Base-by-base conservation (phyloP, 2,113 vertebrate genomes). In the Trichomycterus rosablanca region DNA sequence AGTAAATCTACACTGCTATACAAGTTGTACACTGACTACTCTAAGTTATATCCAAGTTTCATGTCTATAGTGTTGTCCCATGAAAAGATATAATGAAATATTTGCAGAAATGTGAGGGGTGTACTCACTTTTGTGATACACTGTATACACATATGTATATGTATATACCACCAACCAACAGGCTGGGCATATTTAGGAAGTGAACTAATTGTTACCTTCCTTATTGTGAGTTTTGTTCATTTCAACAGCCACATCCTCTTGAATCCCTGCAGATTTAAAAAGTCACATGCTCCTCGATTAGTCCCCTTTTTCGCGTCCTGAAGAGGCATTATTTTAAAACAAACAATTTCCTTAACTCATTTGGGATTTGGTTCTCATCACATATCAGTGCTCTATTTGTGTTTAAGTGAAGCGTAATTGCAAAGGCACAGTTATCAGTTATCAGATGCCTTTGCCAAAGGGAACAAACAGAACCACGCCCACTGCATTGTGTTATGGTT, bases 341-440 rank as follows among this genome's bases (percentile, higher is more conserved):
- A 54, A 63, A 35, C 40, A 12, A 54, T 54, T 63, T 54, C 50
- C 50, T 54, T 24, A 44, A 37, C 18, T n/a, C 19, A 45, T 43
- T 63, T 54, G 15, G 50, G 14, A 8, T 35, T 63, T 26, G n/a
- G 14, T 9, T 52, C 24, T 10, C 37, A 30, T 35, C 16, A 45
- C 22, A 42, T 26, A 12, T 16, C 24, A 11, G 8, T 16, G 9
- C 37, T 51, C 20, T 23, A 53, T 20, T 53, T 53, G 30, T 45
- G 50, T 45, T 37, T 14, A 53, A 53, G 18, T 2, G 7, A 14
- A 43, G 14, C 19, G 6, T 23, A 54, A 45, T 54, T 54, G 44
- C 12, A 63, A 63, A 16, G 28, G 24, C 24, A 54, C 14, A 5
- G 20, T 53, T 63, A 44, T 63, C 50, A 44, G 50, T 54, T 63